Evolutionary conservation across 2,113 vertebrate species (phyloP), one percentile per base, ranked within the genome.

Genomic region (Dissostichus mawsoni): DNA sequence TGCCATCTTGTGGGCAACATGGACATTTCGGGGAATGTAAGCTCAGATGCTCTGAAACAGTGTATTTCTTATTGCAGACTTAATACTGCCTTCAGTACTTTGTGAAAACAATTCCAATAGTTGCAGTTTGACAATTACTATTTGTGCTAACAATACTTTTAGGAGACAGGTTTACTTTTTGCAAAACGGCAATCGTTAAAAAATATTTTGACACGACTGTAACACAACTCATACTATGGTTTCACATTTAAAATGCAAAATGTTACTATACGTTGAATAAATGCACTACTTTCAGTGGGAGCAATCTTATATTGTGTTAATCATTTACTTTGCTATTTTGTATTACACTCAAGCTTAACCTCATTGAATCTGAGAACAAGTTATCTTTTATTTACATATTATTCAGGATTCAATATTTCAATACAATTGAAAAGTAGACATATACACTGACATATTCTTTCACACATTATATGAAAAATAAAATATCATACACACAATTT

Each of bases 251-350:
- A 51, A 48, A 72, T 70, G 18, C 66, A 81, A 74, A 74, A 70
- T 72, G 36, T 13, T 72, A 64, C 64, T 53, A 25, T 65, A 50
- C 3, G 29, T 44, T 80, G 13, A 92, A 88, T 89, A 86, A 89
- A 90, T 51, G 62, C 50, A 78, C 59, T 81, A 57, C 48, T 73
- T 74, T 81, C 66, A 67, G 55, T 74, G 17, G 45, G 8, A 71
- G n/a, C 10, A 78, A 59, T 20, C 11, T 59, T 5, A 7, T 6
- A 45, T 25, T 71, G 53, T 86, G 41, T 68, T 66, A 18, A 47
- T 80, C 14, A 55, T 71, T 82, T 47, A 29, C 48, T 59, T 18
- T 64, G 58, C 18, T 18, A 62, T 7, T 50, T 72, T 0, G 23
- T 45, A 41, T 3, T 29, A 56, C 14, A 69, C 52, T 14, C 23